These are phyloP conservation scores for Phymastichus coffea DNA, from an alignment of 1,140 invertebrate species.

Conservation along the genomic window DNA sequence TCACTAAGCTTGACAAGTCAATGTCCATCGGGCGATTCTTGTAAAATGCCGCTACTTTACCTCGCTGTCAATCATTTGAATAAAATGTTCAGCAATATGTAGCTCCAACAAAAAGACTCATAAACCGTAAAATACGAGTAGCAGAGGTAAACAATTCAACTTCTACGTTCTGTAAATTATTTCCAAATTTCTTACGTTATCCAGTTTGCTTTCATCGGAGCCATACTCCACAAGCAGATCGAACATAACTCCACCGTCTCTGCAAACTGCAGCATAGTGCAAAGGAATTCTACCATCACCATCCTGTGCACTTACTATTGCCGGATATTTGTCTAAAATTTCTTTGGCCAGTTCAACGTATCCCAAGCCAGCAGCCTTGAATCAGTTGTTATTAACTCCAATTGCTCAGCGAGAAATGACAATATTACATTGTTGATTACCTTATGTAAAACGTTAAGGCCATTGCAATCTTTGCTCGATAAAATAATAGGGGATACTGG, in stretches of 20 bases:
- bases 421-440: constrained; percentile 53
- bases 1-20: constrained; percentile 66
- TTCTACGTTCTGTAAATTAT: no score
- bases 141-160: no score
- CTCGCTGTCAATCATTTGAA: constrained; percentile 66
- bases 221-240: constrained; percentile 73
- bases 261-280: constrained; percentile 82
- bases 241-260: constrained; percentile 71
- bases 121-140: no score
- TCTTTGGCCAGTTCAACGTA: constrained; percentile 71
- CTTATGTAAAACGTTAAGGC: constrained; percentile 80
- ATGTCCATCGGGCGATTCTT: constrained; percentile 72
- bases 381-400: no score
- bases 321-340: constrained; percentile 70
- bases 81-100: no score
- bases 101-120: not conserved
- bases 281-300: constrained; percentile 85
- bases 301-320: constrained; percentile 68
- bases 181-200: constrained; percentile 76
- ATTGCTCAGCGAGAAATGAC: not conserved
- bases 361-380: constrained; percentile 78
- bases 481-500: constrained; percentile 73
- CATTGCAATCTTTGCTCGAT: constrained; percentile 77
- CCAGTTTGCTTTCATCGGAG: constrained; percentile 75
- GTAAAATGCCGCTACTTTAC: constrained; percentile 79